These are phyloP conservation scores for Enteromius afrohamiltoni DNA, from an alignment of 2,797 vertebrate genomes.

Conservation along the genomic window DNA sequence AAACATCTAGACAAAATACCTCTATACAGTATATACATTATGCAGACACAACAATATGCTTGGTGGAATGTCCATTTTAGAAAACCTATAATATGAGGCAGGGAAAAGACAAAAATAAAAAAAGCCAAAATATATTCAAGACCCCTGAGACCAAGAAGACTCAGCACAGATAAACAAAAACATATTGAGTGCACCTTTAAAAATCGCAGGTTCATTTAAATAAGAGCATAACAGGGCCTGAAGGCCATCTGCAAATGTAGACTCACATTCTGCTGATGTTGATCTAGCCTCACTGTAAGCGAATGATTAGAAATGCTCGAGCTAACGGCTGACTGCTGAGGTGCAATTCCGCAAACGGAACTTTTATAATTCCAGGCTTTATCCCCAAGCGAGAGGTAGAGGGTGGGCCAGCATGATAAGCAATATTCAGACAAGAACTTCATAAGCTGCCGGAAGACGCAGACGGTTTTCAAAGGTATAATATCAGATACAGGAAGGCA, in stretches of 20 bases:
- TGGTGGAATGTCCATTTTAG: neutral
- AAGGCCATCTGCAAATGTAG: conserved; percentile 7
- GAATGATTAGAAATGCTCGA: conserved; percentile 61
- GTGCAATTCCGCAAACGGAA: conserved; percentile 39
- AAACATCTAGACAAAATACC: conserved; percentile 5
- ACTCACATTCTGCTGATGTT: conserved; percentile 34
- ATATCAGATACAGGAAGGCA: conserved; percentile 72
- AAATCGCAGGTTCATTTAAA: conserved; percentile 31
- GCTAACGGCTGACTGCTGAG: conserved; percentile 48
- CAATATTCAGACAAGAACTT: conserved; percentile 68
- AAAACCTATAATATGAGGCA: neutral
- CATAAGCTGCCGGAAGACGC: conserved; percentile 69
- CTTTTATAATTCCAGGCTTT: conserved; percentile 58
- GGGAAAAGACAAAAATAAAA: neutral
- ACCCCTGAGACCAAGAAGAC: neutral
- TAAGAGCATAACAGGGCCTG: conserved; percentile 12
- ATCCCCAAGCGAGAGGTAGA: conserved; percentile 60
- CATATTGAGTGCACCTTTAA: conserved; percentile 2
- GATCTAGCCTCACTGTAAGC: conserved; percentile 58
- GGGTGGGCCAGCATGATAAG: conserved; percentile 67
- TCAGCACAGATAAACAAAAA: conserved; percentile 1
- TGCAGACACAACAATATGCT: neutral
- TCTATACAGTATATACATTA: neutral
- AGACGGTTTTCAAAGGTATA: conserved; percentile 71
- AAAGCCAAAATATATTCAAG: neutral